Conservation (phyloP, 2,888 invertebrate genomes). For the Arge pagana region DNA sequence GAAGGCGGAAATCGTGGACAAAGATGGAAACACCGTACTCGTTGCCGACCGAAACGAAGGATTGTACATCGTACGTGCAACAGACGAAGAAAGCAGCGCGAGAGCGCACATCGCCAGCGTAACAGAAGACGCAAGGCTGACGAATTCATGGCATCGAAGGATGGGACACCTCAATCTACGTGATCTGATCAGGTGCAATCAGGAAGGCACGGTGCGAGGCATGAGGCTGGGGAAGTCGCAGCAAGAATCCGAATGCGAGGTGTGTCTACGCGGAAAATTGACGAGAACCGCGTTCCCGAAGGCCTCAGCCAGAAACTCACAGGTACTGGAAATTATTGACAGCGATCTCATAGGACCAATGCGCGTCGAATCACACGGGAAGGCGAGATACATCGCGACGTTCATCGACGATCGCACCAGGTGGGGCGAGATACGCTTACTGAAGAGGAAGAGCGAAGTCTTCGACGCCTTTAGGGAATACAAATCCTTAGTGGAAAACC, state of each 20-base stretch:
- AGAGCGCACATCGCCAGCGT: slow-evolving; percentile 21
- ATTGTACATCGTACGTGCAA: no score
- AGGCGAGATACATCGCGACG: slow-evolving; percentile 28
- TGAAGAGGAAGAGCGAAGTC: slow-evolving; percentile 26
- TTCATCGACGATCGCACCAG: slow-evolving; percentile 30
- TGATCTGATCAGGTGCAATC: slow-evolving; percentile 28
- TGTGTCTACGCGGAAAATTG: slow-evolving; percentile 31
- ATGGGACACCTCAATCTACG: slow-evolving; percentile 32
- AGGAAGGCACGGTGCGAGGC: slow-evolving; percentile 26
- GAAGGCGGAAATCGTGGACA: not conserved
- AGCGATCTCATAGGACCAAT: slow-evolving; percentile 36
- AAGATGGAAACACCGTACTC: no score
- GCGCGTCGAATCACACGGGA: slow-evolving; percentile 24
- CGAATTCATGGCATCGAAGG: slow-evolving; percentile 30
- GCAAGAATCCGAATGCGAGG: slow-evolving; percentile 16
- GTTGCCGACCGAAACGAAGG: no score
- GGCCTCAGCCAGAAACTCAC: slow-evolving; percentile 20
- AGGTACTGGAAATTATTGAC: slow-evolving; percentile 29
- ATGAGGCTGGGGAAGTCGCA: slow-evolving; percentile 17
- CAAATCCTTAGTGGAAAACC: slow-evolving; percentile 23
- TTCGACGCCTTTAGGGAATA: slow-evolving; percentile 27
- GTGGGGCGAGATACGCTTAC: slow-evolving; percentile 13
- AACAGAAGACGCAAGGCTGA: not conserved
- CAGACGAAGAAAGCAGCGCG: not conserved
- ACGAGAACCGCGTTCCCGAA: slow-evolving; percentile 26